Base-by-base conservation (phyloP, 2,113 vertebrate genomes). In the Zosterops hypoxanthus region DNA sequence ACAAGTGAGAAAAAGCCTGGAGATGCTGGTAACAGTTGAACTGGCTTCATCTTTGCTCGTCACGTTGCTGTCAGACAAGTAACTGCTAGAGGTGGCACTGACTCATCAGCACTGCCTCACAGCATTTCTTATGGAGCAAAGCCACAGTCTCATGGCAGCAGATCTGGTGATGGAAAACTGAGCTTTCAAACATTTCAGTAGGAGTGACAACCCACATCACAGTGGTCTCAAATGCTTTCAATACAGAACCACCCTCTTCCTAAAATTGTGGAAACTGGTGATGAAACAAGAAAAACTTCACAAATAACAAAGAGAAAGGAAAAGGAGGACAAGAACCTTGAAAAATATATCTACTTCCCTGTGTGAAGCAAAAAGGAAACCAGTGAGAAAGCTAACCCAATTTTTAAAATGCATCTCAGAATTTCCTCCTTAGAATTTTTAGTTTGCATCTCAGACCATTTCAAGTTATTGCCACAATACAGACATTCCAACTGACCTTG, bases 51-150 rank as follows among this genome's bases (percentile, higher is more conserved):
- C 41, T 64, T 93, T 69, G 36, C 41, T 84, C 77, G 61, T 82
- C 90, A 87, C 3, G 0, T 10, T 89, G 71, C 78, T 91, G 52
- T 91, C 82, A 92, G 87, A 92, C 70, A 95, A 92, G 42, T 47
- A 90, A 82, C 39, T 95, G 82, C 75, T 80, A 87, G 84, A 96
- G 87, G 78, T 90, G 85, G 92, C 75, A 91, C 75, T 95, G 93
- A 94, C 75, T 96, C 95, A 97, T 91, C 73, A 80, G 87, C 50
- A 29, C 57, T 76, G 66, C 94, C 47, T 92, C 70, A 77, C 39
- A 90, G 66, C 25, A 49, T 15, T 63, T 76, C 88, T 92, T 52
- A 85, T 9, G 71, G 39, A 94, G 73, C 34, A 92, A 85, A 89
- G 81, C 25, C 78, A 71, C 47, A 65, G 61, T 29, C n/a, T 79